Percentiles rank a stretch among this genome's conserved stretches.
These are phyloP conservation scores for Piaya cayana DNA, from an alignment of 2,113 vertebrate species.

Conservation along the genomic window DNA sequence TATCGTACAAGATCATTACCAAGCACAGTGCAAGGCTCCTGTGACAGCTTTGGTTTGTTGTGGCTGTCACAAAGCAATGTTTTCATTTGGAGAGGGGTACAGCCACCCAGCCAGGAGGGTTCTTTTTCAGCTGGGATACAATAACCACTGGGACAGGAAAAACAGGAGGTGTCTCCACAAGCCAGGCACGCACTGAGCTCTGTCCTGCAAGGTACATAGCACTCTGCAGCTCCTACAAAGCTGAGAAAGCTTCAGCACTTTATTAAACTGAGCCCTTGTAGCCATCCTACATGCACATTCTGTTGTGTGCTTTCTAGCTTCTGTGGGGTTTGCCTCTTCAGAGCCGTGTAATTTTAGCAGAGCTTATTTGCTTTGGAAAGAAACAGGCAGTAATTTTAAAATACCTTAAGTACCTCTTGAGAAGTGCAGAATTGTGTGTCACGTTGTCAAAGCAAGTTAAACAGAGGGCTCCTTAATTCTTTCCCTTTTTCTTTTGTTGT, in stretches of 20 bases:
- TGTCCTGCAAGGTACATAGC: accelerated
- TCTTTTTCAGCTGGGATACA: not conserved
- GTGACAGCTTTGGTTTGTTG: not conserved
- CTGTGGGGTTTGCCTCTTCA: slow-evolving; percentile 28
- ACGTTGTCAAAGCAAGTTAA: not conserved
- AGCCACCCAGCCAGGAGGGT: not conserved
- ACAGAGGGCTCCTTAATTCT: not conserved
- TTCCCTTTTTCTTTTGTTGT: not conserved
- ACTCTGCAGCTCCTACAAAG: accelerated
- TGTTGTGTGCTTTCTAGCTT: not conserved
- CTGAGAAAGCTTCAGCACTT: not conserved
- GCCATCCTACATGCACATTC: accelerated
- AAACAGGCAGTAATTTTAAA: slow-evolving; percentile 3
- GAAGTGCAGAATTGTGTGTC: not conserved
- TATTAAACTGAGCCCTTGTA: not conserved
- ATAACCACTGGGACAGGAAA: not conserved
- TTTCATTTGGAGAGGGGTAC: accelerated
- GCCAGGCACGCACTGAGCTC: not conserved
- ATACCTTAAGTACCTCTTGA: slow-evolving; percentile 16
- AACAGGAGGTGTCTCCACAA: not conserved
- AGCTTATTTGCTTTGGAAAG: slow-evolving; percentile 38
- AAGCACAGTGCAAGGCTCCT: not conserved
- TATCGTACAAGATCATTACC: not conserved
- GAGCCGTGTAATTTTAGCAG: not conserved
- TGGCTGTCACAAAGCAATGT: not conserved